These are phyloP conservation scores for Meloidogyne floridensis DNA, from an alignment of 1,140 invertebrate genomes.

Conservation along the genomic window DNA sequence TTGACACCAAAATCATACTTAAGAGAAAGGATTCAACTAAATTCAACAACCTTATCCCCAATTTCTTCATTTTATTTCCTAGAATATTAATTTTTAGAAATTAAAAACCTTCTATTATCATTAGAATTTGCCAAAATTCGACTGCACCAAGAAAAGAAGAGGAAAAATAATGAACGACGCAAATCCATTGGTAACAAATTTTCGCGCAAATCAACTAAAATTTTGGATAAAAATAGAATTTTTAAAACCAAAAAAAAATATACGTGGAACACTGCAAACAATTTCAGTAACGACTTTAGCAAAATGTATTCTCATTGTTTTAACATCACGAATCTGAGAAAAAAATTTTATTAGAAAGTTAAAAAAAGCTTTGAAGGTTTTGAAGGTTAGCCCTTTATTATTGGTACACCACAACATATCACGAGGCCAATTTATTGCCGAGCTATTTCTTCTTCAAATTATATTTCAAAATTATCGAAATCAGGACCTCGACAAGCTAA, in stretches of 20 bases:
- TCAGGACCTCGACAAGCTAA: no score
- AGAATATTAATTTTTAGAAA: neutral
- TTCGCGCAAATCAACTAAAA: slow-evolving; percentile 78
- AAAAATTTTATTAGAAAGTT: slow-evolving; percentile 66
- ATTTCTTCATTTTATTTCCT: neutral
- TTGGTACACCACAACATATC: no score
- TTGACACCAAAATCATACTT: no score
- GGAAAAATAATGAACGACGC: slow-evolving; percentile 30
- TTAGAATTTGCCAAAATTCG: slow-evolving; percentile 68
- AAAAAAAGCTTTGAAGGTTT: slow-evolving; percentile 36
- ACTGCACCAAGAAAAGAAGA: slow-evolving; percentile 91
- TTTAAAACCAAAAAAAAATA: slow-evolving; percentile 43
- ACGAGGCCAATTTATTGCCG: no score
- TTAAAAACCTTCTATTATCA: slow-evolving; percentile 64
- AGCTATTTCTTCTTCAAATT: no score
- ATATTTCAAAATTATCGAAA: no score
- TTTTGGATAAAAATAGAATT: slow-evolving; percentile 79
- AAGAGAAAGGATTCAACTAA: no score
- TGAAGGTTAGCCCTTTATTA: no score
- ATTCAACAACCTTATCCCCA: no score
- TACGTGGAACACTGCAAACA: slow-evolving; percentile 80
- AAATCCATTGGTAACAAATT: slow-evolving; percentile 83
- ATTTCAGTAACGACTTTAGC: slow-evolving; percentile 89
- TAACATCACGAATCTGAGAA: slow-evolving; percentile 67
- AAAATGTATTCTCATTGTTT: slow-evolving; percentile 86